These are phyloP conservation scores for Fulica atra DNA, from an alignment of 2,113 vertebrate species.

Conservation along the genomic window DNA sequence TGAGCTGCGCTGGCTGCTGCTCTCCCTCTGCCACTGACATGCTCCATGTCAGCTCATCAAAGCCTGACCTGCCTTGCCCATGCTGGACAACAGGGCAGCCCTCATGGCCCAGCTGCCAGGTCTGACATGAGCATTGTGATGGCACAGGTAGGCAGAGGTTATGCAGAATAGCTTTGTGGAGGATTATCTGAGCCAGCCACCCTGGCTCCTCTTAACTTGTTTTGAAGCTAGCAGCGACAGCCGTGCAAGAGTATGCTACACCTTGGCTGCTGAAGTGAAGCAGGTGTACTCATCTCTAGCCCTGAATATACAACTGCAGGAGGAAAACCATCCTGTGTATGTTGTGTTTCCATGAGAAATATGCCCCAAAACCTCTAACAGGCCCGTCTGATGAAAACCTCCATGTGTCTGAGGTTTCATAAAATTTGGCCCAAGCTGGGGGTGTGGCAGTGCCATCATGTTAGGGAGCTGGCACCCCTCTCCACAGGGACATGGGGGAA, in stretches of 20 bases:
- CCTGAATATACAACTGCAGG: background rate
- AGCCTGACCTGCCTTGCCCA: background rate
- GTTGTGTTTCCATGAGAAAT: background rate
- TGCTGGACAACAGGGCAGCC: background rate
- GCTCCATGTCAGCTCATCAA: background rate
- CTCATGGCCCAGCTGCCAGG: rapidly evolving
- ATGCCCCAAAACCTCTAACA: background rate
- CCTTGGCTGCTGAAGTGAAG: background rate
- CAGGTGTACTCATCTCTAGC: background rate
- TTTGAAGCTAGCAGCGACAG: background rate
- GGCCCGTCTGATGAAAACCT: background rate
- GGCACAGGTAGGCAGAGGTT: rapidly evolving
- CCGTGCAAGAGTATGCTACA: background rate
- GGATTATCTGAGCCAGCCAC: background rate
- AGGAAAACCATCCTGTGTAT: background rate
- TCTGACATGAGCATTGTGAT: background rate
- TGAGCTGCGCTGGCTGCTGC: background rate
- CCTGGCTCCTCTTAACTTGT: background rate
- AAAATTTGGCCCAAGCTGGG: background rate
- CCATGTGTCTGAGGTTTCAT: background rate
- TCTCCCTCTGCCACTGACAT: background rate
- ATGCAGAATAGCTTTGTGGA: background rate
- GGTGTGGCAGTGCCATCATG: rapidly evolving
- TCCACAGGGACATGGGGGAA: background rate
- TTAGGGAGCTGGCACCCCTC: background rate